These are phyloP conservation scores for Fissipunctia ypsillon DNA, from an alignment of 2,888 invertebrate species.

Conservation along the genomic window DNA sequence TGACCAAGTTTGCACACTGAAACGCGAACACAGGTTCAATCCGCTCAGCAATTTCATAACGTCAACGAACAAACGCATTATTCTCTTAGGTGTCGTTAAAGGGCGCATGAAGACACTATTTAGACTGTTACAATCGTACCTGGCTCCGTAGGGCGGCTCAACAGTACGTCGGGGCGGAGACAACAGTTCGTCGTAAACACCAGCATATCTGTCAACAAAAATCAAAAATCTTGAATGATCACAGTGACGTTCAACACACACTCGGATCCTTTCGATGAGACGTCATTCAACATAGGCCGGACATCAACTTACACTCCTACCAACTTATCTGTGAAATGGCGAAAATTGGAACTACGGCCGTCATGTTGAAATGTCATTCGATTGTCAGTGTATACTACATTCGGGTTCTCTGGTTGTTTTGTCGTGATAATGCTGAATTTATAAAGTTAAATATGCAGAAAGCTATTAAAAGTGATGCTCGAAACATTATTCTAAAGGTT, in stretches of 20 bases:
- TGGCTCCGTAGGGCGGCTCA: slow-evolving; percentile 89
- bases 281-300: background rate
- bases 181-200: slow-evolving; percentile 89
- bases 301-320: too few relatives aligned
- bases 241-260: background rate
- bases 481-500: too few relatives aligned
- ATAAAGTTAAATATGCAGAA: too few relatives aligned
- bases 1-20: slow-evolving; percentile 65
- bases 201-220: slow-evolving; percentile 80
- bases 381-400: too few relatives aligned
- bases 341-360: too few relatives aligned
- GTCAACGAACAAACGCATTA: slow-evolving; percentile 74
- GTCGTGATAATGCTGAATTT: too few relatives aligned
- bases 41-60: slow-evolving; percentile 83
- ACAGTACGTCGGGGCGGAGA: slow-evolving; percentile 88
- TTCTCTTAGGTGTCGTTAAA: slow-evolving; percentile 73
- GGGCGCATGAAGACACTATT: slow-evolving; percentile 82
- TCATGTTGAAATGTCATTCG: too few relatives aligned
- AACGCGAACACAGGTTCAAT: slow-evolving; percentile 83
- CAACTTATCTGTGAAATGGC: too few relatives aligned
- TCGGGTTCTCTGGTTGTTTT: too few relatives aligned
- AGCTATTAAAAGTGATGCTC: too few relatives aligned
- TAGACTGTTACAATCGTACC: slow-evolving; percentile 89
- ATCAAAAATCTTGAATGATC: background rate
- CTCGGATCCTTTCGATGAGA: background rate